phyloP scores from a whole-genome alignment of 1,140 invertebrate species.

The Drosophila cardini region DNA sequence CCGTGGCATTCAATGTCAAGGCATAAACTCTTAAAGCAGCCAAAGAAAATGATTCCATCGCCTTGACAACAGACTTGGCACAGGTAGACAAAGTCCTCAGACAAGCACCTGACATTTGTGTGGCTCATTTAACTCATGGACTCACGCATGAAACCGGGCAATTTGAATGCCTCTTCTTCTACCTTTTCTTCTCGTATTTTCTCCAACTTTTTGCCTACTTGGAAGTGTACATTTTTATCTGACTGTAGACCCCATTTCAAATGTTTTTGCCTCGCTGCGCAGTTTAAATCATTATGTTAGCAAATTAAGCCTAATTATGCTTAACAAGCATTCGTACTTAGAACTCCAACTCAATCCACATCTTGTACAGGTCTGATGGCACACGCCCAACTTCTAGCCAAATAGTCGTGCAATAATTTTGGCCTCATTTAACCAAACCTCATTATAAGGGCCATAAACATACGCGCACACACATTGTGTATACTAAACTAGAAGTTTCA shows the following conservation, averaged over 20 bases:
- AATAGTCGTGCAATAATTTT: constrained; percentile 43
- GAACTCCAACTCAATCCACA: not conserved
- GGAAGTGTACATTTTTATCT: constrained; percentile 63
- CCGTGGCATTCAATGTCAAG: constrained; percentile 72
- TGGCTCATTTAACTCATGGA: constrained; percentile 43
- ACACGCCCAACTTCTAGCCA: not conserved
- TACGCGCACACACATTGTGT: not conserved
- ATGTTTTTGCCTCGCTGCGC: constrained; percentile 65
- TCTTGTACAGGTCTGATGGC: not conserved
- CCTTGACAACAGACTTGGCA: constrained; percentile 32
- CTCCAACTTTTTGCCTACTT: constrained; percentile 5
- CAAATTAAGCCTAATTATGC: constrained; percentile 78
- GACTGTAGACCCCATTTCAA: constrained; percentile 52
- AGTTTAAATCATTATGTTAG: constrained; percentile 77
- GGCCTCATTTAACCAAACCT: constrained; percentile 27
- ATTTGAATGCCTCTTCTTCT: constrained; percentile 50
- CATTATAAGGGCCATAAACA: constrained; percentile 18
- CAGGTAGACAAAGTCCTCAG: constrained; percentile 11
- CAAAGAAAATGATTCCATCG: constrained; percentile 51
- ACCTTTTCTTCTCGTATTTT: constrained; percentile 20
- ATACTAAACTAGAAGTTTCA: constrained; percentile 5
- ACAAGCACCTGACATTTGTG: constrained; percentile 69
- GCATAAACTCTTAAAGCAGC: constrained; percentile 61
- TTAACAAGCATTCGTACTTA: constrained; percentile 77
- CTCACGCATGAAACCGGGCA: constrained; percentile 36